Base-by-base conservation (phyloP, 2,797 vertebrate genomes). In the Microctenopoma steveboyesi region DNA sequence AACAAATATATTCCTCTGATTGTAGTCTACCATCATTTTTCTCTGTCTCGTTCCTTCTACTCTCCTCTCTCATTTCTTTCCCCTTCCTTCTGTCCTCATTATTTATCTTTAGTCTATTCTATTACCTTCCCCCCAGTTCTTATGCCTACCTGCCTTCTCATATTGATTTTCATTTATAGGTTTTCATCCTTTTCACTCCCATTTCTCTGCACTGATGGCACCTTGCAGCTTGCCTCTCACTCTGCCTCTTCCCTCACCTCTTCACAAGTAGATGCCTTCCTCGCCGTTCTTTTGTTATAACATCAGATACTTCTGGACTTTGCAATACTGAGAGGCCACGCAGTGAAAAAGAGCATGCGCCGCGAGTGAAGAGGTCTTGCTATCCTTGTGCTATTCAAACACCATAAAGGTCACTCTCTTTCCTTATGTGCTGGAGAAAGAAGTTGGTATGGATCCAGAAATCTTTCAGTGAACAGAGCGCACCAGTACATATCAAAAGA, bases 161-260 rank as follows among this genome's bases (percentile, higher is more conserved):
- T 94, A 94, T 94, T 94, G 93, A 94, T 94, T 94, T 94, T 91
- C 92, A 94, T 92, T 94, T 94, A 94, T 87, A 93, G 92, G 91
- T 94, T 94, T 93, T 93, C 92, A 93, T 93, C 92, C 91, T 90
- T 93, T 94, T 94, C 90, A 89, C 90, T 94, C 91, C 90, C 88
- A 91, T 93, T 92, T 94, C 87, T 89, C 89, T 86, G 86, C 87
- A 80, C 83, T 86, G 88, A 93, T 84, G 88, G 88, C 85, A 86
- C 87, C 84, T 87, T 78, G 83, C 82, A 83, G 87, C 81, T 86
- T 79, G 82, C 76, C 84, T 90, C 84, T 91, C 88, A 85, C 82
- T 85, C 76, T 82, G 59, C 75, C 76, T 85, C 88, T 85, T 78
- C 65, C 83, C 57, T 80, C 79, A 66, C 65, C 73, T 89, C 79